Evolutionary conservation across 2,888 invertebrate species (phyloP).

Genomic region (Cataglyphis livida): DNA sequence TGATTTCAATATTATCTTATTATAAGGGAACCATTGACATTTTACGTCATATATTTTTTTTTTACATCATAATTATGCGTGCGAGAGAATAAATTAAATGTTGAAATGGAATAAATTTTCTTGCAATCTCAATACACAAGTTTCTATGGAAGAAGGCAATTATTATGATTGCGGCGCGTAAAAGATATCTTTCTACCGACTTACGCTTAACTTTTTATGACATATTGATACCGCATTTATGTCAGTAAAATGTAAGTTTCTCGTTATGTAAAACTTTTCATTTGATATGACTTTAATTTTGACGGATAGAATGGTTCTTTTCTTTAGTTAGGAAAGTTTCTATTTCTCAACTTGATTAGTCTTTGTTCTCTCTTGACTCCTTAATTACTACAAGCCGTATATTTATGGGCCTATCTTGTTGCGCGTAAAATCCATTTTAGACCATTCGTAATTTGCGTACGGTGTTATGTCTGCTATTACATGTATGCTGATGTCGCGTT

Average conservation of each 20-base stretch:
- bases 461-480: background rate
- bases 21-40: background rate
- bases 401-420: conserved; percentile 1
- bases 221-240: conserved; percentile 23
- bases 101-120: background rate
- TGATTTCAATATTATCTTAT: background rate
- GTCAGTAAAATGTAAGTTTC: conserved; percentile 25
- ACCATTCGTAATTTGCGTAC: background rate
- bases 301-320: conserved; percentile 29
- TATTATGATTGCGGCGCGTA: background rate
- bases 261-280: conserved; percentile 36
- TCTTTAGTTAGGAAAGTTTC: conserved; percentile 25
- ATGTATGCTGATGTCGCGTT: background rate
- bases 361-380: conserved; percentile 33
- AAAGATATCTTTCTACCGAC: conserved; percentile 12
- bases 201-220: conserved; percentile 19
- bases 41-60: background rate
- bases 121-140: background rate
- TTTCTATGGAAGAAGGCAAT: conserved; percentile 6
- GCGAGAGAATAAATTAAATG: background rate
- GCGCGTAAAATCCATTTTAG: conserved; percentile 15
- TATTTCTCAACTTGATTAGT: conserved; percentile 41
- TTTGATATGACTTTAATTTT: conserved; percentile 39
- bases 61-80: background rate
- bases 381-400: conserved; percentile 26